These are phyloP conservation scores for Manis crassicaudata DNA, from an alignment of 2,797 vertebrate genomes.

Conservation along the genomic window DNA sequence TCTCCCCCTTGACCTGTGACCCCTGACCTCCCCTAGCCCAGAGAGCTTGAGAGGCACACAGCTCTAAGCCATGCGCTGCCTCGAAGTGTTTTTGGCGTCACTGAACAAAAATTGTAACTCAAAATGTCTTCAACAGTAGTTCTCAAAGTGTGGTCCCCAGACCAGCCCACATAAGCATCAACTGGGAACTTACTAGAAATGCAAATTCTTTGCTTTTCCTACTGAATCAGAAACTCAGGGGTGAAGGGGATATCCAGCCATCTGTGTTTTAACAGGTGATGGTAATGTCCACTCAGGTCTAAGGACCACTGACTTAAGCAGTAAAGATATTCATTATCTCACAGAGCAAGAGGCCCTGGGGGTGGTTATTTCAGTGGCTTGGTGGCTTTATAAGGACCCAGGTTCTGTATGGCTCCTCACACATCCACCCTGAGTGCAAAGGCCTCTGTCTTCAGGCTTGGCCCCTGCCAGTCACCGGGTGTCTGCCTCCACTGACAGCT, in stretches of 20 bases:
- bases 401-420: neutral
- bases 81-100: neutral
- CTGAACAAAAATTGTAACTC: neutral
- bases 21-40: neutral
- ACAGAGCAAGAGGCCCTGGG: neutral
- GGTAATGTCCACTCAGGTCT: neutral
- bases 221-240: neutral
- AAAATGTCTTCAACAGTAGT: neutral
- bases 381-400: neutral
- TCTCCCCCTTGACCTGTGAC: neutral
- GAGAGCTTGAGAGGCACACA: neutral
- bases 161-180: neutral
- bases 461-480: neutral
- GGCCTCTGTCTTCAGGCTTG: neutral
- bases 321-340: neutral
- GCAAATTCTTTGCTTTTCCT: neutral
- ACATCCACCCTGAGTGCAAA: fast-evolving
- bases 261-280: neutral
- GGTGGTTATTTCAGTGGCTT: neutral
- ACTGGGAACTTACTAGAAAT: neutral
- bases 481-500: neutral
- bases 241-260: neutral
- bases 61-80: neutral
- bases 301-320: neutral
- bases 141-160: neutral